Evolutionary conservation across 2,888 invertebrate species (phyloP).

Genomic region (Luperina nickerlii): DNA sequence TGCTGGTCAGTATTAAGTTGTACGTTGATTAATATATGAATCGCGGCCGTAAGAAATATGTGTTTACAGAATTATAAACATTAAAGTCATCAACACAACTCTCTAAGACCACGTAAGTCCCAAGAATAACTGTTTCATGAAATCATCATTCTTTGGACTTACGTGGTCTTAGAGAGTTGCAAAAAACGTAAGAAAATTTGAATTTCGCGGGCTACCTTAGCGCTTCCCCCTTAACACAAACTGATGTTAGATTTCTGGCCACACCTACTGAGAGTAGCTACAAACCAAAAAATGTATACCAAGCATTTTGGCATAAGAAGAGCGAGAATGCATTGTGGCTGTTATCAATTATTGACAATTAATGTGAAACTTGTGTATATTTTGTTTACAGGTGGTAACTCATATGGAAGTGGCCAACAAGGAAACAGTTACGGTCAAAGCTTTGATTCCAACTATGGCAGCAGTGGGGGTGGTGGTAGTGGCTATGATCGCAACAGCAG

Average conservation of each 20-base stretch:
- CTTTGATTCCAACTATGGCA: slow-evolving; percentile 80
- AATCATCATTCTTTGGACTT: too few species aligned
- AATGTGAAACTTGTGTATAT: not conserved
- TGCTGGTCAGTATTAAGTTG: too few species aligned
- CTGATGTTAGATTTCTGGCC: not conserved
- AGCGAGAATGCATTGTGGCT: not conserved
- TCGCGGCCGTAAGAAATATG: too few species aligned
- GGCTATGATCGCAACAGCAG: slow-evolving; percentile 65
- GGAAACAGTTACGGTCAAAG: slow-evolving; percentile 82
- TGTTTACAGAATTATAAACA: too few species aligned
- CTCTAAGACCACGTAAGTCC: too few species aligned
- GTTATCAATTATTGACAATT: not conserved
- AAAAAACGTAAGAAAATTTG: too few species aligned
- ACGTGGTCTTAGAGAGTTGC: too few species aligned
- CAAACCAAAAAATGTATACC: not conserved
- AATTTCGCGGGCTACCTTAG: too few species aligned
- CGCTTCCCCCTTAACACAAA: too few species aligned
- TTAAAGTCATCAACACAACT: too few species aligned
- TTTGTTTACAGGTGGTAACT: slow-evolving; percentile 73
- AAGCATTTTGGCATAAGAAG: not conserved
- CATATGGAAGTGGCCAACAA: slow-evolving; percentile 77
- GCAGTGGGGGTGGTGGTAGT: slow-evolving; percentile 72
- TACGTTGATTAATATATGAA: too few species aligned
- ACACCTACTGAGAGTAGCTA: not conserved
- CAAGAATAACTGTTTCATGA: too few species aligned